Base-by-base conservation (phyloP, 64 coral and sea anemone species). In the Montipora cactus region DNA sequence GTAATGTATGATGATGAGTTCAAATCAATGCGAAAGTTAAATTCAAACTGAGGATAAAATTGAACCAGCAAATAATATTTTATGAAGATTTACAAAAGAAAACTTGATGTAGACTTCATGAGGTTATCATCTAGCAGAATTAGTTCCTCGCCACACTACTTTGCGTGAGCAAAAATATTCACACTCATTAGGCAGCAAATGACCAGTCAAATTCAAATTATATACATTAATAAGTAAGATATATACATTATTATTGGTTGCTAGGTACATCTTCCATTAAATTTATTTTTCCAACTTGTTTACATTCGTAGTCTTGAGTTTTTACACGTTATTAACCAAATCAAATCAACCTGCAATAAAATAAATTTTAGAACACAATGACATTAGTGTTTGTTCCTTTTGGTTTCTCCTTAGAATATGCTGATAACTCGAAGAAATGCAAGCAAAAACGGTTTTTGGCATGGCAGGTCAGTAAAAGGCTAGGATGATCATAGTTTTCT, bases 371-470 rank as follows among this genome's bases (percentile, higher is more conserved):
- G 21, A 83, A 53, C 47, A 83, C 19, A 53, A 57, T 58, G 46
- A 53, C n/a, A 7, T 57, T 57, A 57, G 52, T 57, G 52, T 57
- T 57, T 57, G 52, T 57, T 57, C 52, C 52, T 57, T 67, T 67
- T 67, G 64, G 52, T 57, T 74, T 74, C 25, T 74, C 71, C 58
- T 13, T 28, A 84, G 53, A 21, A 64, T 84, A 84, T 64, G 1
- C 81, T 20, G 81, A 84, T 28, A 84, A 84, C 58, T 20, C 58
- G 5, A 84, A 84, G 58, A 84, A 84, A 45, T 58, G 55, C 18
- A 84, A 55, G 49, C 52, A 61, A 14, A 61, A 25, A 64, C 18
- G 23, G 59, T 64, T 84, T 84, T 66, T 84, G 58, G 53, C 58
- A 23, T 84, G 81, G 81, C 81, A 84, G 18, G 81, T 84, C 28